These are phyloP conservation scores for Ischnura elegans DNA, from an alignment of 2,888 invertebrate genomes.

Conservation along the genomic window DNA sequence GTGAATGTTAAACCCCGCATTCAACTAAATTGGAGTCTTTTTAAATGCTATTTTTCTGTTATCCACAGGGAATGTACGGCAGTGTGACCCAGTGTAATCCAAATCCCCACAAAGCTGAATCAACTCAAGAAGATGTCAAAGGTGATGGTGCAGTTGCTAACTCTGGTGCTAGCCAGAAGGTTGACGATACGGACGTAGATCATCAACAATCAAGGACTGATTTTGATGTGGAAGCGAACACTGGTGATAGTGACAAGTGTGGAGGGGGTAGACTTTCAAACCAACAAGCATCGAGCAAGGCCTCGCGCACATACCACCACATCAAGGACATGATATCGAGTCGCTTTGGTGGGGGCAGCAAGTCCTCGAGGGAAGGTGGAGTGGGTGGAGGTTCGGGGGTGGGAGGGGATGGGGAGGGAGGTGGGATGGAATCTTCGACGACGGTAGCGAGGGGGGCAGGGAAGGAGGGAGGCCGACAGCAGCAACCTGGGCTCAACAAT, in stretches of 20 bases:
- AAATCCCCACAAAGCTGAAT: background rate
- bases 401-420: slow-evolving; percentile 75
- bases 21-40: no score
- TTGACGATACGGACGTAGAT: background rate
- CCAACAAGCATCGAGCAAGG: slow-evolving; percentile 72
- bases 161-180: slow-evolving; percentile 4
- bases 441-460: slow-evolving; percentile 78
- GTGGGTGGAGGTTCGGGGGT: slow-evolving; percentile 78
- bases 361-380: slow-evolving; percentile 79
- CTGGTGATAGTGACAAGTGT: slow-evolving; percentile 80
- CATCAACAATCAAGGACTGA: background rate
- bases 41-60: no score
- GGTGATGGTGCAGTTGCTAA: background rate
- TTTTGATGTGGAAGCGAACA: slow-evolving; percentile 77
- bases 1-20: no score
- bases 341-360: slow-evolving; percentile 84
- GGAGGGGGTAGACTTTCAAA: background rate
- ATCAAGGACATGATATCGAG: slow-evolving; percentile 91
- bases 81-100: slow-evolving; percentile 3
- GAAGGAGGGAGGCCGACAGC: slow-evolving; percentile 73
- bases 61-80: slow-evolving; percentile 32
- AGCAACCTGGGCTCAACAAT: slow-evolving; percentile 51
- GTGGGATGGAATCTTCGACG: slow-evolving; percentile 72
- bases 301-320: slow-evolving; percentile 88
- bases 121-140: slow-evolving; percentile 51